Evolutionary conservation across 2,888 invertebrate species (phyloP).

Genomic region (Melanchra persicariae): DNA sequence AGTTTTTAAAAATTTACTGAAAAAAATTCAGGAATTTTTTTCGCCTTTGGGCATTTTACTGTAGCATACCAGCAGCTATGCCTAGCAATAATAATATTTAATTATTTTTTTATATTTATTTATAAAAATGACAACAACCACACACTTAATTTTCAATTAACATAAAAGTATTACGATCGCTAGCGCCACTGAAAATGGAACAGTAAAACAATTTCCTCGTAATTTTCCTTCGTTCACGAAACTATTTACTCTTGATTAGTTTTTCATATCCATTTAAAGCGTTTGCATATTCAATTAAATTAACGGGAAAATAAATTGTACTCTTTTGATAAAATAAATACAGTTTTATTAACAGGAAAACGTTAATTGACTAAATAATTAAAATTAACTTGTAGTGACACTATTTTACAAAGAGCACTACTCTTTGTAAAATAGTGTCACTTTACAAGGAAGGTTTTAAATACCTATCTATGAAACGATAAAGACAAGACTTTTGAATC

Average conservation of each 20-base stretch:
- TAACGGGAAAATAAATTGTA: conserved; percentile 24
- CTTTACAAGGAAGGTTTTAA: not conserved
- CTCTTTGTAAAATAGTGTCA: not conserved
- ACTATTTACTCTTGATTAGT: not conserved
- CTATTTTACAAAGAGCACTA: too few species aligned
- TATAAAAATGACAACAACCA: too few species aligned
- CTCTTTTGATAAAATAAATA: not conserved
- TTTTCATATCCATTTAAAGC: conserved; percentile 7
- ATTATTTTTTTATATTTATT: too few species aligned
- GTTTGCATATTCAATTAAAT: conserved; percentile 15
- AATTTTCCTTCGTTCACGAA: conserved; percentile 1
- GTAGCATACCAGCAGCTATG: not conserved
- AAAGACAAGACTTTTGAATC: not conserved
- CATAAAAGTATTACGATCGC: conserved; percentile 16
- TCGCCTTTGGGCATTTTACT: not conserved
- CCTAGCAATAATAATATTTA: not conserved
- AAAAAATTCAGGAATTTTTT: not conserved
- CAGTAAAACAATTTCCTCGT: conserved; percentile 14
- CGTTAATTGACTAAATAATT: not conserved
- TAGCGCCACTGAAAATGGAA: not conserved
- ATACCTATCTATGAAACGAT: not conserved
- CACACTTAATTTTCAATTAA: conserved; percentile 4
- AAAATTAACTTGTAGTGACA: conserved; percentile 8
- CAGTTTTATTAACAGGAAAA: conserved; percentile 7
- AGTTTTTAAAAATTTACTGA: not conserved